A percentile compares a stretch with the other conserved stretches of the same genome.
phyloP scores from a whole-genome alignment of 2,888 invertebrate species.

The Micropterix aruncella region DNA sequence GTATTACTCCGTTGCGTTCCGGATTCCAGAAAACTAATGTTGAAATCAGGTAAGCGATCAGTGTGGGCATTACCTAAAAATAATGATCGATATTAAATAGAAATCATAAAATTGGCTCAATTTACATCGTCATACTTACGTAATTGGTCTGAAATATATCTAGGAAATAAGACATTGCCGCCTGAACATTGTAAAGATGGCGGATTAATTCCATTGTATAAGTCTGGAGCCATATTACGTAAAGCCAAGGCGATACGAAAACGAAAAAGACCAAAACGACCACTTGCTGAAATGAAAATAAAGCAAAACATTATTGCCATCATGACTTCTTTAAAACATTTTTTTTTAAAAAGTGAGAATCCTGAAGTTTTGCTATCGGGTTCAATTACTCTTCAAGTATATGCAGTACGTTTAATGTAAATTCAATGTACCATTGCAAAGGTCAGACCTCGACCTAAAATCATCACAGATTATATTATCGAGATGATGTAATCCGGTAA shows the following conservation, averaged over 20 bases:
- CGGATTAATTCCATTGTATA: not conserved
- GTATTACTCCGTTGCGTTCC: constrained; percentile 48
- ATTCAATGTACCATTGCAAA: too few species aligned
- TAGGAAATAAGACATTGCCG: constrained; percentile 34
- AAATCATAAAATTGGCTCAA: constrained; percentile 4
- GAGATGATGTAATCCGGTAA: too few species aligned
- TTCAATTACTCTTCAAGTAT: too few species aligned
- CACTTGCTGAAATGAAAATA: constrained; percentile 28
- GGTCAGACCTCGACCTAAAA: too few species aligned
- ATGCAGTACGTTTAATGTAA: too few species aligned
- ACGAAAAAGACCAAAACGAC: constrained; percentile 27
- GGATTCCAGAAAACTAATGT: constrained; percentile 66
- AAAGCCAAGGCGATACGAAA: constrained; percentile 43
- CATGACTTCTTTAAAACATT: too few species aligned
- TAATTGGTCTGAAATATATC: constrained; percentile 37
- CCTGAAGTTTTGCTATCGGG: too few species aligned
- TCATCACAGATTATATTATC: too few species aligned
- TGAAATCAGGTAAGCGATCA: constrained; percentile 54
- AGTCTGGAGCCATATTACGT: constrained; percentile 16
- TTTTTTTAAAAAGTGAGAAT: too few species aligned
- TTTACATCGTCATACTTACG: constrained; percentile 22
- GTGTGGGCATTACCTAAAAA: constrained; percentile 51
- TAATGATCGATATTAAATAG: constrained; percentile 6
- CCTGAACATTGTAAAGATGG: constrained; percentile 5
- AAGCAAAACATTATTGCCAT: too few species aligned